Base-by-base conservation (phyloP, 2,888 invertebrate species). In the Polyommatus icarus region DNA sequence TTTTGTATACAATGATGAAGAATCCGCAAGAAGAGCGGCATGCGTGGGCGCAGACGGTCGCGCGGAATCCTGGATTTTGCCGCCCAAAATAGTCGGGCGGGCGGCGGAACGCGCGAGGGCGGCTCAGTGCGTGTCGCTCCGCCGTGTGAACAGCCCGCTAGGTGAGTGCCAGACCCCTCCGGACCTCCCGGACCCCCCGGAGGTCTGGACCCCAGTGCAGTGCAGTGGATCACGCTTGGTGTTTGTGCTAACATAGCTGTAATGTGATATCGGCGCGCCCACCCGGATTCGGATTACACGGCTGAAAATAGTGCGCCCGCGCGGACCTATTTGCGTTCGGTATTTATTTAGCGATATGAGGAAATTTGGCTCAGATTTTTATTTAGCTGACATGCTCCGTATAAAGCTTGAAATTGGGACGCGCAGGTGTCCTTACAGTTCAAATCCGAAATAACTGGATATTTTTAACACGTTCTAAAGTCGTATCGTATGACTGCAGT, bases 121-220 rank as follows among this genome's bases (percentile, higher is more conserved):
- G 89, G 89, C 90, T 90, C 93, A 93, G 93, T 94, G 93, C 93
- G 93, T 90, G 94, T 90, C 94, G 94, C 94, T 94, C 94, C 94
- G 94, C 94, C 94, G 93, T 91, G 89, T 90, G 90, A 93, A 93
- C 88, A 93, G 90, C 93, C 91, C 93, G 93, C 90, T 88, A 90
- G 90, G 89, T 92, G 93, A 93, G 93, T 93, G 90, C 82, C 57
- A 78, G 77, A 79, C 77, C 80, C 78, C 73, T 76, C 78, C 80
- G 77, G 79, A 79, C 76, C 80, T 77, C 71, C 77, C 75, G 78
- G 78, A 54, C 77, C 79, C 80, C 80, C 78, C 81, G 79, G 79
- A 77, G 79, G 67, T 29, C 78, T 78, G 78, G 80, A 81, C 82
- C 81, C 80, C 78, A 82, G 83, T 84, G 84, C 80, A 84, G 84